A percentile compares a stretch with the other conserved stretches of the same genome.
Conservation (phyloP, 2,113 vertebrate genomes). For the Peromyscus polionotus region DNA sequence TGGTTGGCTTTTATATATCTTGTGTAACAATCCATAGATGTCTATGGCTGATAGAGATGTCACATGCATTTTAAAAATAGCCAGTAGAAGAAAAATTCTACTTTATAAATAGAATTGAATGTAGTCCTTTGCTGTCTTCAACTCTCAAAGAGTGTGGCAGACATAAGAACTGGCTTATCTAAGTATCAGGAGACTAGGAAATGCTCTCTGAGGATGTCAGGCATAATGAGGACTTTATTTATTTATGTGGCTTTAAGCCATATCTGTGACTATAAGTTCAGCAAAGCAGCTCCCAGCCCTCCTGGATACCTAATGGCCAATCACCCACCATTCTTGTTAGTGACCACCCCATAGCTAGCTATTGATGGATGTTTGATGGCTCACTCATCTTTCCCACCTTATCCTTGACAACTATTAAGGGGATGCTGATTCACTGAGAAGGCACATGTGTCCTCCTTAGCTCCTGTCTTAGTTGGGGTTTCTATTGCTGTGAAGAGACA, state of each 20-base stretch:
- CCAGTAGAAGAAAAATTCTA: not conserved
- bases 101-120: not conserved
- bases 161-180: not conserved
- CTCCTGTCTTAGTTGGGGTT: not conserved
- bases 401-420: not conserved
- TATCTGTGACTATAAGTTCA: not conserved
- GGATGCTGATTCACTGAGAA: not conserved
- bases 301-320: not conserved
- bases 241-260: not conserved
- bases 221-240: not conserved
- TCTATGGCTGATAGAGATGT: not conserved
- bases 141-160: not conserved
- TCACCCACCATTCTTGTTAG: too few relatives aligned
- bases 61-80: not conserved
- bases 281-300: not conserved
- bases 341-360: too few relatives aligned
- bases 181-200: not conserved
- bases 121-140: not conserved
- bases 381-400: accelerated
- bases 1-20: not conserved
- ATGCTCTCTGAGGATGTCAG: not conserved
- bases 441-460: accelerated
- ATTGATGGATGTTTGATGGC: not conserved
- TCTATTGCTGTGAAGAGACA: not conserved
- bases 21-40: not conserved